Evolutionary conservation across 2,113 vertebrate species (phyloP), one percentile per base, ranked within the genome.

Genomic region (Dolichallabes microphthalmus): DNA sequence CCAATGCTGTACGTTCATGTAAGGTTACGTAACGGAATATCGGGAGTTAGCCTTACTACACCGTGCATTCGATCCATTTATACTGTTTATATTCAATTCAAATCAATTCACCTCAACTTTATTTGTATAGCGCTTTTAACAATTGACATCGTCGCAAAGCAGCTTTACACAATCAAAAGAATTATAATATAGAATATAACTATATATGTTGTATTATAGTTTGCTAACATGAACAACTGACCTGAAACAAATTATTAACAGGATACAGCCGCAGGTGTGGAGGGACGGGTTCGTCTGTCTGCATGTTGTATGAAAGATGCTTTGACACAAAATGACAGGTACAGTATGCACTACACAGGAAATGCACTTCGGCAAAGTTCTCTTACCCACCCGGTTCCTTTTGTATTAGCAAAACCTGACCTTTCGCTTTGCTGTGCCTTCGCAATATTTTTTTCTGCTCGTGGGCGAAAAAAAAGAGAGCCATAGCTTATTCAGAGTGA

Each of bases 301-400:
- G 30, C 1, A 14, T 2, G 20, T 20, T 50, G 14, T 32, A 50
- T 14, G 61, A n/a, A 57, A 20, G 22, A 25, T 63, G 66, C 12
- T 73, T 82, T 64, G 57, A 82, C 30, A 80, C 58, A 39, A 30
- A 82, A 39, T 66, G 69, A 82, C 69, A 82, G 68, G 79, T 76
- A n/a, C n/a, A n/a, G n/a, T n/a, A 76, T 75, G 79, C 85, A 45
- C 6, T 45, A 7, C 45, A 8, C 45, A 86, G 85, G 85, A 86
- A 86, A 68, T 75, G 57, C 39, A 22, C 8, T 63, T 25, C 52
- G 30, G 58, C 13, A 2, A 20, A 35, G 69, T 82, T 57, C 22
- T 53, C 35, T 32, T 27, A 35, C n/a, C 35, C 79, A 75, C 58
- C 85, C 32, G 52, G 35, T 27, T 58, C 20, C 76, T 32, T 66